phyloP scores from a whole-genome alignment of 2,797 vertebrate genomes.

The Leucoraja ocellata region DNA sequence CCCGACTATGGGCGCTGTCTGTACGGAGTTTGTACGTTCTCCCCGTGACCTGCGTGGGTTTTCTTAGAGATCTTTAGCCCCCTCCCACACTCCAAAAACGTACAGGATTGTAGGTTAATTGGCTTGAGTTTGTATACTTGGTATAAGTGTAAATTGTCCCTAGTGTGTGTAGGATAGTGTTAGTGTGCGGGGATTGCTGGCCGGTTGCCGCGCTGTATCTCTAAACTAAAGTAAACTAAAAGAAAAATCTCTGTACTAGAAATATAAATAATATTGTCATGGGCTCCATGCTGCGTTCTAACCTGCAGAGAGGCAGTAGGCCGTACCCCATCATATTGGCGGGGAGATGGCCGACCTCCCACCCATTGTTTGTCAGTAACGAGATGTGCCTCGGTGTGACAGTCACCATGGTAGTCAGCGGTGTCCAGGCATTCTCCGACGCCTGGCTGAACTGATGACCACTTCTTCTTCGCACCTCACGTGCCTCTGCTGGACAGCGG shows the following conservation, averaged over 20 bases:
- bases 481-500: not conserved
- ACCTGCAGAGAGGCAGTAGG: not conserved
- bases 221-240: no score
- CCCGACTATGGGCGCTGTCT: no score
- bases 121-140: no score
- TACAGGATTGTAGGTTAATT: no score
- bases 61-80: no score
- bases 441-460: not conserved
- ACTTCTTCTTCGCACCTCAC: not conserved
- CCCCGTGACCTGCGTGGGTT: no score
- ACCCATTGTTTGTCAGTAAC: not conserved
- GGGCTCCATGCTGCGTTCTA: not conserved
- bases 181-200: no score
- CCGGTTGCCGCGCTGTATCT: no score
- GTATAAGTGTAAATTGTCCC: no score
- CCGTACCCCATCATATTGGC: not conserved
- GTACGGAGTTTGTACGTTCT: no score
- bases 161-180: no score
- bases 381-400: not conserved
- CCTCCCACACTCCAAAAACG: no score
- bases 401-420: not conserved
- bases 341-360: not conserved
- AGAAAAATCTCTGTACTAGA: not conserved
- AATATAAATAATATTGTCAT: not conserved
- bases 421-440: not conserved